Evolutionary conservation across 1,140 invertebrate genomes (phyloP).

Genomic region (Triops longicaudatus): DNA sequence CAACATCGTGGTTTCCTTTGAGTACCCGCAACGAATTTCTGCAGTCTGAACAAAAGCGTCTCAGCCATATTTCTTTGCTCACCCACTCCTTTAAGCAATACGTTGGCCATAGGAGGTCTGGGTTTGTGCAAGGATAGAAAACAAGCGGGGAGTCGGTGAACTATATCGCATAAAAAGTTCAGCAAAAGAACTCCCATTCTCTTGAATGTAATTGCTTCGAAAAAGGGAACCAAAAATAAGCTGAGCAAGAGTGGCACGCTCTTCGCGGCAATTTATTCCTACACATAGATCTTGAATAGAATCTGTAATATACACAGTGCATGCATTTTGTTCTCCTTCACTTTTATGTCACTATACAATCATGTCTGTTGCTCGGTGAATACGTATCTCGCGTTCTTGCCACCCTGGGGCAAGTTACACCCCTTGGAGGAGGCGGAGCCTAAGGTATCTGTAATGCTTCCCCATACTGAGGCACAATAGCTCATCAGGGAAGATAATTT

Average conservation of each 20-base stretch:
- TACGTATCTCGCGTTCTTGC: neutral
- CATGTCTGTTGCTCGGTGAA: neutral
- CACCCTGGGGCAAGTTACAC: neutral
- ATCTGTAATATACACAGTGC: neutral
- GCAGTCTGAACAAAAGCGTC: too few relatives aligned
- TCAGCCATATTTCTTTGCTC: too few relatives aligned
- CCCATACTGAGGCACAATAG: neutral
- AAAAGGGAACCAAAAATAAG: neutral
- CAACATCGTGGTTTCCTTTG: too few relatives aligned
- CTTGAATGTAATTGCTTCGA: neutral
- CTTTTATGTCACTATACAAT: too few relatives aligned
- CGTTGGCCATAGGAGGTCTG: too few relatives aligned
- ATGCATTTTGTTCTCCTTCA: too few relatives aligned
- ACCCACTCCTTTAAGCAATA: too few relatives aligned
- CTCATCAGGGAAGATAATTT: neutral
- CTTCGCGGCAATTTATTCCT: neutral
- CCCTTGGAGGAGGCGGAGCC: neutral
- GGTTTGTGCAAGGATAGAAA: neutral
- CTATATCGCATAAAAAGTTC: neutral
- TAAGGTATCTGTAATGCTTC: neutral
- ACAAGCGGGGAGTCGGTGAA: neutral
- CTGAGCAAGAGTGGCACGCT: neutral
- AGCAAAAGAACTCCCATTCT: neutral
- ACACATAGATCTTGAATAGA: neutral
- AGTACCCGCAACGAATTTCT: too few relatives aligned